Evolutionary conservation across 2,113 vertebrate genomes (phyloP), one percentile per base, ranked within the genome.

Genomic region (Coturnix japonica): DNA sequence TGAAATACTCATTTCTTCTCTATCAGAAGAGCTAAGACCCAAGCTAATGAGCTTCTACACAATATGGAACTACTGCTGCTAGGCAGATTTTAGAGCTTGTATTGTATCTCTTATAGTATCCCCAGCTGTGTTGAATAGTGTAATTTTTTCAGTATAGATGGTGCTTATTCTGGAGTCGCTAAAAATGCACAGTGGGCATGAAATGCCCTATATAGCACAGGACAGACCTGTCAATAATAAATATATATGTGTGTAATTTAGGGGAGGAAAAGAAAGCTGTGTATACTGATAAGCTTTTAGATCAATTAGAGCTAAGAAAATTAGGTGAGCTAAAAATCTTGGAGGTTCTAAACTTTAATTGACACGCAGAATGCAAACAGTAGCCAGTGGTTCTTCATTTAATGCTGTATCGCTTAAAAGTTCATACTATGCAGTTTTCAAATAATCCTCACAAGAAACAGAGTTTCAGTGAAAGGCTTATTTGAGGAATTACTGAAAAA

Each of bases 401-500:
- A 90, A 63, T 85, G 35, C 39, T 64, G 14, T 44, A 30, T 89
- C 39, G 69, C 3, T 91, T 54, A 94, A 93, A 93, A 57, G 85
- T 74, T 94, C 81, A 59, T n/a, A 71, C 69, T 67, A 16, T 69
- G 70, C 25, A 89, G 56, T 69, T 94, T 94, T 87, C 77, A 96
- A 88, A 74, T 56, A 94, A 90, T 73, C 65, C 80, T 90, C 69
- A 63, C 51, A 90, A 94, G 87, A 60, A 95, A 89, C 28, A 82
- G 94, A 78, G 75, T 85, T 59, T 13, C 18, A 78, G 19, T 61
- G 66, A 85, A 91, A 94, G 76, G 41, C 19, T n/a, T 53, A 44
- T 53, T 84, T 92, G 57, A 51, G 47, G 80, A 81, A 75, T 81
- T 80, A 91, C 14, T 91, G 70, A 57, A 93, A 96, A 95, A 81